phyloP scores from a whole-genome alignment of 2,888 invertebrate species.

The Seira musarum region DNA sequence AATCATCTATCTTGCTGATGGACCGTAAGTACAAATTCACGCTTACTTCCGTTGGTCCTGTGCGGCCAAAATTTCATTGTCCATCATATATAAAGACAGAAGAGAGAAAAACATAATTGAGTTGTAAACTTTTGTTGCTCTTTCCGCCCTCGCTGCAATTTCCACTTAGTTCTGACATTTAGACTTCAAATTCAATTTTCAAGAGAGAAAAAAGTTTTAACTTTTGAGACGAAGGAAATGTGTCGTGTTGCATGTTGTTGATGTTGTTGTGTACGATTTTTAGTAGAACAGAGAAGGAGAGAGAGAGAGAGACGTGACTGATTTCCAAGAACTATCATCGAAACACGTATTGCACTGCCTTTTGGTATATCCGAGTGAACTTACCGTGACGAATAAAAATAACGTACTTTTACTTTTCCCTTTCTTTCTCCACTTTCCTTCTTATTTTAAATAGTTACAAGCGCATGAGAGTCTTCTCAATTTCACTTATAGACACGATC shows the following conservation, averaged over 20 bases:
- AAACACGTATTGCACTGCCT: constrained; percentile 15
- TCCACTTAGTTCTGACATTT: constrained; percentile 6
- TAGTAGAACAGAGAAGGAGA: neutral
- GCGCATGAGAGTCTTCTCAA: neutral
- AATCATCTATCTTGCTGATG: constrained; percentile 99
- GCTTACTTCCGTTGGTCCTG: constrained; percentile 77
- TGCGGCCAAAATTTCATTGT: constrained; percentile 64
- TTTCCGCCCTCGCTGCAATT: neutral
- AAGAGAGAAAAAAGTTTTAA: constrained; percentile 9
- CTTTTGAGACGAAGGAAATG: neutral
- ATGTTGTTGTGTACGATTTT: neutral
- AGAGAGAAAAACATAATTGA: constrained; percentile 51
- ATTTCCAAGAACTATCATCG: constrained; percentile 8
- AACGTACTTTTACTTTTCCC: constrained; percentile 6
- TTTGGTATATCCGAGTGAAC: neutral
- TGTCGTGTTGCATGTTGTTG: constrained; percentile 17
- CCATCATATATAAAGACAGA: constrained; percentile 54
- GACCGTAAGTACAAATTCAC: constrained; percentile 98
- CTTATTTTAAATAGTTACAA: constrained; percentile 25
- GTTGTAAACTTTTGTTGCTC: constrained; percentile 36
- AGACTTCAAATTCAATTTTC: constrained; percentile 8
- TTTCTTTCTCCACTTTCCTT: constrained; percentile 30
- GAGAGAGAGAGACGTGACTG: constrained; percentile 9
- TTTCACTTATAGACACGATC: neutral
- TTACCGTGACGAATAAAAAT: constrained; percentile 6